These are phyloP conservation scores for Parauchenoglanis punctatus DNA, from an alignment of 2,797 vertebrate genomes.

Conservation along the genomic window DNA sequence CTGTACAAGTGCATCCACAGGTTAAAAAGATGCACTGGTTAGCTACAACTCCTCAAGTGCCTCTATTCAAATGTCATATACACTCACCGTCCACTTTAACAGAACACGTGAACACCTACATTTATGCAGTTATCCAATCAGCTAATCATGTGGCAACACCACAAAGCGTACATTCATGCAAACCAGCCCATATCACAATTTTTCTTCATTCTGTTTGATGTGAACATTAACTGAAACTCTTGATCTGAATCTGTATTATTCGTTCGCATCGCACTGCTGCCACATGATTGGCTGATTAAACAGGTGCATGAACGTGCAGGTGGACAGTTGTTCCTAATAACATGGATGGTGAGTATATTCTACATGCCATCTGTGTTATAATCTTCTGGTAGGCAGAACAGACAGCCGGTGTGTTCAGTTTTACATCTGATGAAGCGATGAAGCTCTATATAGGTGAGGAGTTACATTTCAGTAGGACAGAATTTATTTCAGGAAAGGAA, in stretches of 20 bases:
- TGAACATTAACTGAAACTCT: not conserved
- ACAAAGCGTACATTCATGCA: not conserved
- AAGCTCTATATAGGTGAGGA: too few relatives aligned
- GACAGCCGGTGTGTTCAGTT: not conserved
- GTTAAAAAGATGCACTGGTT: not conserved
- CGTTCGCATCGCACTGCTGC: not conserved
- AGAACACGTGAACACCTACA: not conserved
- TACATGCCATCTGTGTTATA: not conserved
- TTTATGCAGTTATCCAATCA: not conserved
- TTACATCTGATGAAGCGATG: not conserved
- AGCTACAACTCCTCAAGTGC: not conserved
- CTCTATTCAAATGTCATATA: not conserved
- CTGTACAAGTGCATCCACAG: not conserved
- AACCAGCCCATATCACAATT: not conserved
- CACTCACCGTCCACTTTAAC: not conserved
- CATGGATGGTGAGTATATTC: not conserved
- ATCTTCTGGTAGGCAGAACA: not conserved
- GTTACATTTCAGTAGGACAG: not conserved
- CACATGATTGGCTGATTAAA: not conserved
- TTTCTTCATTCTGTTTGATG: not conserved
- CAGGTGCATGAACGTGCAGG: not conserved
- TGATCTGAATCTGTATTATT: not conserved
- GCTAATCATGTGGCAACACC: not conserved
- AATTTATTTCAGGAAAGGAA: not conserved
- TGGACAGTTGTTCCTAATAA: not conserved